Conservation (phyloP, 2,888 invertebrate species). For the Rotaria socialis region DNA sequence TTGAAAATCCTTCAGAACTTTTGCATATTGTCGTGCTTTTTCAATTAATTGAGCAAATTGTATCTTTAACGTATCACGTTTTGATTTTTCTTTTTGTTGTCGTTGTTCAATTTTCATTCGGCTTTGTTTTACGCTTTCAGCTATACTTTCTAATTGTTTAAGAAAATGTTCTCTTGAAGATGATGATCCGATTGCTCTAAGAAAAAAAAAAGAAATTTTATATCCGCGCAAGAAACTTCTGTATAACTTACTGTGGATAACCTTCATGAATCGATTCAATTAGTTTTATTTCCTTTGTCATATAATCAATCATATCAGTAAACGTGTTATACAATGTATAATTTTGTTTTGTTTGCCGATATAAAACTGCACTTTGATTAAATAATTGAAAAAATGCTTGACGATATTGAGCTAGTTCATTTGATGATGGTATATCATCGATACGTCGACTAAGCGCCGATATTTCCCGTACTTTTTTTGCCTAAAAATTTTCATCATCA, state of each 20-base stretch:
- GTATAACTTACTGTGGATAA: slow-evolving; percentile 57
- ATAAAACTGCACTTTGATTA: slow-evolving; percentile 78
- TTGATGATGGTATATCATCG: slow-evolving; percentile 85
- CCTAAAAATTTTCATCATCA: slow-evolving; percentile 56
- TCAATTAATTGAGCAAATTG: slow-evolving; percentile 63
- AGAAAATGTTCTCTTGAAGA: slow-evolving; percentile 81
- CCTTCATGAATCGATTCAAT: slow-evolving; percentile 60
- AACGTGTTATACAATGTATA: slow-evolving; percentile 90
- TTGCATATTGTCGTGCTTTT: slow-evolving; percentile 72
- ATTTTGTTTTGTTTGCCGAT: slow-evolving; percentile 94
- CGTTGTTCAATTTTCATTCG: slow-evolving; percentile 51
- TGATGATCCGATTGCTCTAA: slow-evolving; percentile 75
- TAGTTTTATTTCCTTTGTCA: slow-evolving; percentile 75
- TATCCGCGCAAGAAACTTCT: background rate
- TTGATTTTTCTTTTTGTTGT: slow-evolving; percentile 66
- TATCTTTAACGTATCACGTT: slow-evolving; percentile 68
- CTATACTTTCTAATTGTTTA: slow-evolving; percentile 80
- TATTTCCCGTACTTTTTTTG: slow-evolving; percentile 64
- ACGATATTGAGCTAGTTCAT: slow-evolving; percentile 89
- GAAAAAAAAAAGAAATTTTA: background rate
- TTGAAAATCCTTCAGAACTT: slow-evolving; percentile 72
- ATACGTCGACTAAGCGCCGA: slow-evolving; percentile 69
- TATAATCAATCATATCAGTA: slow-evolving; percentile 84
- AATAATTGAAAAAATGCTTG: slow-evolving; percentile 89
- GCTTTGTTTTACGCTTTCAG: slow-evolving; percentile 80